These are phyloP conservation scores for Theonella swinhoei DNA, from an alignment of 37 sponge, comb jelly and placozoan genomes.

Conservation along the genomic window DNA sequence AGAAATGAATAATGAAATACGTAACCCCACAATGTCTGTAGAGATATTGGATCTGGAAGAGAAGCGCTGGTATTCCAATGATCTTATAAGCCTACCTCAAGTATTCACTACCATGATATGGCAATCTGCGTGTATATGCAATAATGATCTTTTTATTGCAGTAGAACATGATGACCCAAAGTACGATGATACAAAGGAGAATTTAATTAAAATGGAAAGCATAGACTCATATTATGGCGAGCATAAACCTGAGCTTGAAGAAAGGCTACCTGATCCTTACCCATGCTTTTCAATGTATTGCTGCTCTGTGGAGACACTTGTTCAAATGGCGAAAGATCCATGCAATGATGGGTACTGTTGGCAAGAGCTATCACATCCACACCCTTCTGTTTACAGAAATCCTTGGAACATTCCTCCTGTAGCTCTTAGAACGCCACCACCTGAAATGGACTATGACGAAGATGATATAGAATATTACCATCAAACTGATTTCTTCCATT, in stretches of 20 bases:
- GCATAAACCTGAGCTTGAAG: background rate
- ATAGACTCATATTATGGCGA: background rate
- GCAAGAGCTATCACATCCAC: background rate
- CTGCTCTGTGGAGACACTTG: background rate
- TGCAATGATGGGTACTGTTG: background rate
- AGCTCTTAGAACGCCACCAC: too few species aligned
- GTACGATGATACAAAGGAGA: background rate
- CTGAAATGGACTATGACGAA: background rate
- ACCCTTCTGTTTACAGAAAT: background rate
- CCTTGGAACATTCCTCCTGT: too few species aligned
- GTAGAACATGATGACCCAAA: background rate
- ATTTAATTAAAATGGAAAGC: background rate
- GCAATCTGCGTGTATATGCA: background rate
- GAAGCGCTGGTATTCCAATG: background rate
- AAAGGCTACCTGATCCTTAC: background rate
- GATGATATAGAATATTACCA: background rate
- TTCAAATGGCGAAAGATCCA: background rate
- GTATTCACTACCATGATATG: background rate
- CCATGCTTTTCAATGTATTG: background rate
- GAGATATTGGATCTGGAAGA: background rate
- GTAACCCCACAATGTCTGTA: background rate
- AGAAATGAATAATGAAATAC: background rate
- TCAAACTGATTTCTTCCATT: background rate
- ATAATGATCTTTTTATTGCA: background rate
- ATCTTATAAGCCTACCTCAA: background rate